phyloP scores from a whole-genome alignment of 2,113 vertebrate species.

The Mesoclemmys tuberculata region DNA sequence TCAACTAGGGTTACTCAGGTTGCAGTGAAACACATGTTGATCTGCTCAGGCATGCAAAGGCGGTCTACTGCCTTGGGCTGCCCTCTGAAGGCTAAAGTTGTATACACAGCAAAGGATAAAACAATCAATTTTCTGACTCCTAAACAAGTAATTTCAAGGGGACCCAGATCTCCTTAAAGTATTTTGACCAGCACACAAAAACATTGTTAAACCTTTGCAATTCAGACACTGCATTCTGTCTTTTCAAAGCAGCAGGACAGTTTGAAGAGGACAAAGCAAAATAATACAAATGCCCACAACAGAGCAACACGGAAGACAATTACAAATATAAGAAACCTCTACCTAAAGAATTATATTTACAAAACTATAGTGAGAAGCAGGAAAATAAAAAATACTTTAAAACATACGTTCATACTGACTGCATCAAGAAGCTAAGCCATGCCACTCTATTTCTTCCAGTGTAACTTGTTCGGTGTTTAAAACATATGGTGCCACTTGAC shows the following conservation, averaged over 20 bases:
- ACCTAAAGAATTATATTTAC: background rate
- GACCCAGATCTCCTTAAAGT: background rate
- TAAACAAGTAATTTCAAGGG: rapidly evolving
- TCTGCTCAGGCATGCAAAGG: background rate
- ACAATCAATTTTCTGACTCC: background rate
- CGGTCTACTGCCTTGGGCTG: constrained; percentile 68
- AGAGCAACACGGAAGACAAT: background rate
- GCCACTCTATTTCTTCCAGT: background rate
- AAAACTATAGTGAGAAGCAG: background rate
- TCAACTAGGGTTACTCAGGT: constrained; percentile 57
- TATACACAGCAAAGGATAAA: constrained; percentile 14
- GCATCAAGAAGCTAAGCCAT: background rate
- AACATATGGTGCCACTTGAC: background rate
- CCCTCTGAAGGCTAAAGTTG: constrained; percentile 77
- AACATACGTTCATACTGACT: background rate
- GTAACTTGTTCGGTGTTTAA: constrained; percentile 7
- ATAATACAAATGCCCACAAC: background rate
- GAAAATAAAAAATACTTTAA: background rate
- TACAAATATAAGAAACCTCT: background rate
- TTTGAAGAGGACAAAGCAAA: background rate
- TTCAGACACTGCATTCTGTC: background rate
- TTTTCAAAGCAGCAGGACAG: background rate
- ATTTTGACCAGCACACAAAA: constrained; percentile 4
- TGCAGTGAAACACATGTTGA: constrained; percentile 18
- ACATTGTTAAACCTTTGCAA: background rate